Evolutionary conservation across 2,797 vertebrate species (phyloP).

Genomic region (Sebastes trivittatus): DNA sequence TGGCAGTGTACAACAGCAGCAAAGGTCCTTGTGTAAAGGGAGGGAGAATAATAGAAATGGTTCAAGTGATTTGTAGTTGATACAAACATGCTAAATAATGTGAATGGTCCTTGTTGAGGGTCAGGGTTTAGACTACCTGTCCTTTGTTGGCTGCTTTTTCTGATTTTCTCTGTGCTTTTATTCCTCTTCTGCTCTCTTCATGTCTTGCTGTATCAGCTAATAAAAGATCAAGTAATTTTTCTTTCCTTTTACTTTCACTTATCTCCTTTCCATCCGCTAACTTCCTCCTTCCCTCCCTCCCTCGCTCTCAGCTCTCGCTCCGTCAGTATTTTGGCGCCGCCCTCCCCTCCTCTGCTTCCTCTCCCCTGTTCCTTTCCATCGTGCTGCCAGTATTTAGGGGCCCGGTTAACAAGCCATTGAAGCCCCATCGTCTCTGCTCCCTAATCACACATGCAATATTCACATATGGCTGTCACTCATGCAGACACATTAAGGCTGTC

Average conservation of each 20-base stretch:
- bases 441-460: conserved; percentile 73
- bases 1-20: not conserved
- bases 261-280: conserved; percentile 1
- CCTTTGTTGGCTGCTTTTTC: not conserved
- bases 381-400: conserved; percentile 54
- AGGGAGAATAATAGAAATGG: not conserved
- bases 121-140: not conserved
- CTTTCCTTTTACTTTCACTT: conserved; percentile 8
- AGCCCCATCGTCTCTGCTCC: conserved; percentile 60
- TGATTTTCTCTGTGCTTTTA: not conserved
- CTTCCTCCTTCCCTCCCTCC: not conserved
- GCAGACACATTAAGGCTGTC: conserved; percentile 55
- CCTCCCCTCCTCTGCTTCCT: conserved; percentile 32
- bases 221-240: conserved; percentile 13
- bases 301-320: conserved; percentile 13
- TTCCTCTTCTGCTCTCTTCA: not conserved
- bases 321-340: conserved; percentile 15
- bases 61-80: not conserved
- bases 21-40: not conserved
- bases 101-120: not conserved
- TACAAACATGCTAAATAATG: not conserved
- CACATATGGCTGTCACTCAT: conserved; percentile 68
- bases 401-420: conserved; percentile 69
- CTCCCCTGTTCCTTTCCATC: conserved; percentile 22
- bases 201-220: conserved; percentile 15